Conservation (phyloP, 2,113 vertebrate species). For the Mesocricetus auratus region DNA sequence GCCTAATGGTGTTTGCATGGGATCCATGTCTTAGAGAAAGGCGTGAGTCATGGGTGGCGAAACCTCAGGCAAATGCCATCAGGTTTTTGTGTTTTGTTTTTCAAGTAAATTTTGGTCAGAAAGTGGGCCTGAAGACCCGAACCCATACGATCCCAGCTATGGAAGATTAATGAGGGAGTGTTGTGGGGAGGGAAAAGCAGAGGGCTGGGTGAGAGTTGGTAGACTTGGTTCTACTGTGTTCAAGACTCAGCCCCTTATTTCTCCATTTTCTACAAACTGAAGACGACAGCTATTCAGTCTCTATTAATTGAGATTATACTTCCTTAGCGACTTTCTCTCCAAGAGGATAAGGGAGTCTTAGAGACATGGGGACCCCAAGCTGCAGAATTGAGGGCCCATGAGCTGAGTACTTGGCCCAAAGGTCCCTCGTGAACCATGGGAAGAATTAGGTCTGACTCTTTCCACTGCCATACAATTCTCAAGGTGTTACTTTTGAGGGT, state of each 20-base stretch:
- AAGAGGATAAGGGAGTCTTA: neutral
- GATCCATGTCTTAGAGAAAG: constrained; percentile 7
- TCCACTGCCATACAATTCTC: neutral
- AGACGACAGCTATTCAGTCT: neutral
- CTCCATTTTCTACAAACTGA: neutral
- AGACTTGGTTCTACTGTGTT: neutral
- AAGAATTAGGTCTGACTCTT: neutral
- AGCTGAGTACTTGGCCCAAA: neutral
- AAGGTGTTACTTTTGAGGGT: neutral
- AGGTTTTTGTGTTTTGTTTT: neutral
- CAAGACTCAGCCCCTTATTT: neutral
- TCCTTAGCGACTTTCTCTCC: neutral
- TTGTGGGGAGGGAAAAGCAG: neutral
- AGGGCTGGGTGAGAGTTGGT: neutral
- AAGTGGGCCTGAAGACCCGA: neutral
- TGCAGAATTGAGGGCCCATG: neutral
- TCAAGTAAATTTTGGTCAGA: neutral
- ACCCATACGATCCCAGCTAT: neutral
- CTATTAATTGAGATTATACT: neutral
- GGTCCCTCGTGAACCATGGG: neutral
- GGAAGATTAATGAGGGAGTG: neutral
- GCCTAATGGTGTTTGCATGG: neutral
- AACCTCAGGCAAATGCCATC: neutral
- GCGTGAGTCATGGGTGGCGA: neutral
- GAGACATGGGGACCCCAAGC: neutral